Conservation (phyloP, 2,797 vertebrate species). For the Arrhamphus sclerolepis region DNA sequence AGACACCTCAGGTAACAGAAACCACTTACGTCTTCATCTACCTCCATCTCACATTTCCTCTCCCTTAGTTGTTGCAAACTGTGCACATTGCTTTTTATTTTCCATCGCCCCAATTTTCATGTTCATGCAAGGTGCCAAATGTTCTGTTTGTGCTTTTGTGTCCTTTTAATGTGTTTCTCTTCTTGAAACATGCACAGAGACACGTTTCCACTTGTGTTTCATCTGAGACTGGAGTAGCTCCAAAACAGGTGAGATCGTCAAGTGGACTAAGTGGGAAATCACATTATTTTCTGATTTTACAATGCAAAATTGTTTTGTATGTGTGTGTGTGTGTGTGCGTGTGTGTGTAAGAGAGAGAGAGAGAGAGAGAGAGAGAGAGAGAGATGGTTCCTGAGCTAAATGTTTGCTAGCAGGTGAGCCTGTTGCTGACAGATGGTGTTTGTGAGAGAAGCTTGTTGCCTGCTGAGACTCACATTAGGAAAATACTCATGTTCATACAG, state of each 20-base stretch:
- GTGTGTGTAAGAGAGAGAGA: not conserved
- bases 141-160: constrained; percentile 44
- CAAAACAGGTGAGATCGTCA: constrained; percentile 69
- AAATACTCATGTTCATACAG: constrained; percentile 66
- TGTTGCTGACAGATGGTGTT: constrained; percentile 92
- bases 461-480: constrained; percentile 84
- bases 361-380: constrained; percentile 12
- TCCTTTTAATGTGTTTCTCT: constrained; percentile 18
- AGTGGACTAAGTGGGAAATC: constrained; percentile 71
- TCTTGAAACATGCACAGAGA: constrained; percentile 28
- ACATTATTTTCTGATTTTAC: constrained; percentile 71
- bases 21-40: constrained; percentile 40
- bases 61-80: constrained; percentile 22
- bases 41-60: constrained; percentile 45
- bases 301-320: constrained; percentile 49
- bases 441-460: constrained; percentile 83
- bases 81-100: constrained; percentile 45
- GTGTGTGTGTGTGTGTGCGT: constrained; percentile 28
- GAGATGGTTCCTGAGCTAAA: constrained; percentile 80
- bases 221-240: constrained; percentile 48
- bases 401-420: constrained; percentile 86
- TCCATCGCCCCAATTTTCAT: constrained; percentile 62
- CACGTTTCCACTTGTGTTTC: constrained; percentile 34
- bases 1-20: constrained; percentile 75
- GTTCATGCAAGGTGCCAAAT: constrained; percentile 69